phyloP scores from a whole-genome alignment of 2,113 vertebrate species.

The Leiothrix lutea region DNA sequence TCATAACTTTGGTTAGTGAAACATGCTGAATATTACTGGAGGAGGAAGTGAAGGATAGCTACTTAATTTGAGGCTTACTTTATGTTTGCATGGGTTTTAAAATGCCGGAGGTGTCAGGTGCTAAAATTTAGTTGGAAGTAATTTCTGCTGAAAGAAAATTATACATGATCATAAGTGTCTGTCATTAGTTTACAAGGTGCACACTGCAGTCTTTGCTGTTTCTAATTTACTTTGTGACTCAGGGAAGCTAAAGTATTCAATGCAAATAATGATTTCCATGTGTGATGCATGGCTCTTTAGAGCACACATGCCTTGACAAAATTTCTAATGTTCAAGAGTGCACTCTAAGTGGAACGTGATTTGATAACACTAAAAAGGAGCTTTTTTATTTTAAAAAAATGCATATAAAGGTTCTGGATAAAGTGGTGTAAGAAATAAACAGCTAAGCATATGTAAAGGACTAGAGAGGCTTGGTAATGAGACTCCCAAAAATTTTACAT shows the following conservation, averaged over 20 bases:
- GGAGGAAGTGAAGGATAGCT: background rate
- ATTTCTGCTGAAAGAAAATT: background rate
- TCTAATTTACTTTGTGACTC: background rate
- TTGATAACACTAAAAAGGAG: background rate
- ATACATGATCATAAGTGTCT: background rate
- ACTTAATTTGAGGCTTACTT: background rate
- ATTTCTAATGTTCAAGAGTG: background rate
- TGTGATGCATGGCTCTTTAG: background rate
- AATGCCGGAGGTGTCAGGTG: background rate
- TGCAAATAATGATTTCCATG: background rate
- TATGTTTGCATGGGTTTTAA: background rate
- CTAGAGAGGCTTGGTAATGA: constrained; percentile 5
- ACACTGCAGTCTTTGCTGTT: background rate
- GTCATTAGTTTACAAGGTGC: background rate
- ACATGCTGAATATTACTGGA: background rate
- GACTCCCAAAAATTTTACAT: background rate
- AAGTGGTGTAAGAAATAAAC: background rate
- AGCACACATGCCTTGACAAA: background rate
- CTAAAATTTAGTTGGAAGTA: background rate
- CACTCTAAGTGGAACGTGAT: background rate
- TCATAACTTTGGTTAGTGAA: background rate
- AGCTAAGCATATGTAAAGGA: background rate
- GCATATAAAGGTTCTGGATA: background rate
- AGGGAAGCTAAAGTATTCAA: background rate
- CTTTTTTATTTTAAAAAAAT: background rate